Evolutionary conservation across 2,888 invertebrate species (phyloP).

Genomic region (Nineta flava): DNA sequence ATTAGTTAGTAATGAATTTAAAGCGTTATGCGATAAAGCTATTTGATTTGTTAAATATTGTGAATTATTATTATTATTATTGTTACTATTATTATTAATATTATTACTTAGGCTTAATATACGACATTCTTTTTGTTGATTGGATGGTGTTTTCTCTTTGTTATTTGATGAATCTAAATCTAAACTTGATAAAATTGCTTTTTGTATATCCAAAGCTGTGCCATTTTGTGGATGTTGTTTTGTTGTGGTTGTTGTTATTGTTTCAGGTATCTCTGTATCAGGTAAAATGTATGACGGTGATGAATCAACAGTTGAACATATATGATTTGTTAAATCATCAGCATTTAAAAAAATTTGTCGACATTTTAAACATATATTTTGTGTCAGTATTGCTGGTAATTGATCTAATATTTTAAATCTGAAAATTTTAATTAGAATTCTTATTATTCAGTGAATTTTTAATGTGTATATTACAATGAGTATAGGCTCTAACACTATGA

Average conservation of each 20-base stretch:
- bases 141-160: neutral
- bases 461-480: neutral
- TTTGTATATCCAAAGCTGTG: neutral
- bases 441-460: no score
- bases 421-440: neutral
- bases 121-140: neutral
- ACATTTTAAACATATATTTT: slow-evolving; percentile 6
- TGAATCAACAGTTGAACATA: neutral
- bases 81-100: neutral
- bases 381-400: slow-evolving; percentile 4
- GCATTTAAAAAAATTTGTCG: slow-evolving; percentile 3
- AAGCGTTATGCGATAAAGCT: neutral
- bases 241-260: neutral
- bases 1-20: neutral
- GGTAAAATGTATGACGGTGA: neutral
- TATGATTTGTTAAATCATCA: slow-evolving; percentile 3
- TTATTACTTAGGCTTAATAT: neutral
- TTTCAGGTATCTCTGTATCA: slow-evolving; percentile 1
- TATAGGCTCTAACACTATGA: neutral
- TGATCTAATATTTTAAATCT: slow-evolving; percentile 6
- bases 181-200: neutral
- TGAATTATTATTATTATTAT: neutral
- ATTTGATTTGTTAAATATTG: neutral
- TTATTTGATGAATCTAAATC: neutral
- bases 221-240: neutral